Evolutionary conservation across 2,113 vertebrate species (phyloP), one percentile per base, ranked within the genome.

Genomic region (Barbus barbus): DNA sequence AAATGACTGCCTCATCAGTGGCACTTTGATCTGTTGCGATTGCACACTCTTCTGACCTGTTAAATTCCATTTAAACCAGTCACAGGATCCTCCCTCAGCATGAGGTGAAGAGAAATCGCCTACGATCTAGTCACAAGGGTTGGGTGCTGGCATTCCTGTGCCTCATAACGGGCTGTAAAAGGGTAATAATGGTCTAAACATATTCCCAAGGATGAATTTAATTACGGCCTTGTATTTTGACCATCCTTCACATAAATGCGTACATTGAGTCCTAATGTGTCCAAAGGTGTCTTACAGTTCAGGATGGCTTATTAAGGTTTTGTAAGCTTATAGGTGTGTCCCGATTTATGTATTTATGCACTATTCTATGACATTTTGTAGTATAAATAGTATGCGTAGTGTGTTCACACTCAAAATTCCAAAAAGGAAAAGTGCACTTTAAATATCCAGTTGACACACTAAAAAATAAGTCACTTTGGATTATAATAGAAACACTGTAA

Each of bases 101-200:
- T 3, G 31, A 33, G 14, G 36, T 38, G 24, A 33, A 71, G 53
- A 75, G 4, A 56, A 56, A 53, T 69, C 46, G 72, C 80, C 65
- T 82, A 48, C 56, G 22, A 71, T 48, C 3, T 56, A 82, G 65
- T 71, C 44, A 72, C 28, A 33, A 77, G 87, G 84, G 84, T 73
- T 75, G 58, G 60, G 41, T 28, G 22, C 48, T 46, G 60, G 56
- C 84, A 85, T 87, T 87, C 77, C 79, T 51, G 22, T 41, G 28
- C 82, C 31, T 84, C 74, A 78, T 78, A 48, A 81, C 26, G 14
- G 73, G 75, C 14, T 85, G 16, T 88, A 82, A 82, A 87, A 73
- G 46, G 28, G 31, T 28, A 26, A 28, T 63, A 75, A 33, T 73
- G 26, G 38, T 82, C 56, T 74, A 36, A 84, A 81, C 71, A 44